Base-by-base conservation (phyloP, 2,888 invertebrate genomes). In the Oligia latruncula region DNA sequence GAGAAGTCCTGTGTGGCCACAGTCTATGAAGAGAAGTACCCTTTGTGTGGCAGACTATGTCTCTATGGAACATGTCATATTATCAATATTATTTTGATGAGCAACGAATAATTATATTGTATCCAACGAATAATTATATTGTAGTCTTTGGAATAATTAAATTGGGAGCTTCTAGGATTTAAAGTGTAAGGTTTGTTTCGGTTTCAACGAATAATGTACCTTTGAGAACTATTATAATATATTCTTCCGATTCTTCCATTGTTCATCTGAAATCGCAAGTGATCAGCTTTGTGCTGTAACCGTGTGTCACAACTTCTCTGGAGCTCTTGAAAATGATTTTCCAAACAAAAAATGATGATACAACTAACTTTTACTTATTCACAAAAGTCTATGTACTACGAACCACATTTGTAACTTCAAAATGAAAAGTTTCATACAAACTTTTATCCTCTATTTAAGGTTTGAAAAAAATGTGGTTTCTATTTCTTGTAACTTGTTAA, bases 151-250 rank as follows among this genome's bases (percentile, higher is more conserved):
- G 46, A 52, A 52, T 11, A 80, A 80, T 35, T 46, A 35, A 20
- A 80, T 43, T 9, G 5, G 3, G 5, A 70, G 52, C 1, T 78
- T 68, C 35, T n/a, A 71, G 20, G 43, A 55, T 80, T 52, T 64
- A 55, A 1, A 79, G 60, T 67, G 2, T 70, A 70, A 52, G 79
- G 60, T 64, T 52, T n/a, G 29, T 62, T 11, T 64, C 3, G 8
- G 8, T n/a, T 76, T 49, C 3, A 70, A 29, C 29, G 13, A 11
- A 49, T 49, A 49, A 5, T 20, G 17, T 68, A 6, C 11, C 0
- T 49, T 49, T 49, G n/a, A 68, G 29, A 29, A 68, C 29, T 29
- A 29, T 68, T 68, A 20, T 17, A 11, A 20, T 68, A 40, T 66
- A 5, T 66, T 40, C 13, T 23, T 13, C 40, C 5, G 40, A 43